Evolutionary conservation across 2,113 vertebrate genomes (phyloP), one percentile per base, ranked within the genome.

Genomic region (Protobothrops flavoviridis): DNA sequence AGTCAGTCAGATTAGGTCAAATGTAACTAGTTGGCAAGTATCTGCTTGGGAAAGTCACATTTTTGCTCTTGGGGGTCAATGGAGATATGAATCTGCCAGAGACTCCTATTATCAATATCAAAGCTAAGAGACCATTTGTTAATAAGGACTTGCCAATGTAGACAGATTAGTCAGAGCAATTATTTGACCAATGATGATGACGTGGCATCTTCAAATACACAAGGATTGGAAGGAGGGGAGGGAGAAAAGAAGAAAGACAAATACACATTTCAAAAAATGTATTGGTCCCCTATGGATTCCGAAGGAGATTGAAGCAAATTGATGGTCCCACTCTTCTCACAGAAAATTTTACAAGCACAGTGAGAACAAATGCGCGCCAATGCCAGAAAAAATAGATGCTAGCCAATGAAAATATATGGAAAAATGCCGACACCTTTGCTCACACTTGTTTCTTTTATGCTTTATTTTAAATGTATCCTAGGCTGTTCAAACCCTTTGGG

Each of bases 11-110:
- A 92, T 85, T 90, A 93, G 94, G 93, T 94, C 56, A 94, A 93
- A 93, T 95, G 93, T 90, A 95, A 95, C 39, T 91, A 87, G 89
- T 87, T 33, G 23, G 86, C 93, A 94, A 93, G 21, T 48, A 45
- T 93, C 93, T 39, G 90, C 33, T 95, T 59, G 91, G 93, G 92
- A 95, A 61, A 81, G 92, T 96, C 92, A 96, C 93, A 90, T 29
- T 21, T 26, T 90, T 39, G 24, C 3, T 11, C 90, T 50, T 11
- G 93, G 87, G 94, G 93, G 85, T 0, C 1, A 33, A 94, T 4
- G 53, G 90, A 91, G 26, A 94, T 96, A 52, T 94, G 92, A 95
- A 91, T 88, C 92, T 94, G 94, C 94, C 95, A 95, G 87, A 56
- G 91, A 91, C 89, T 90, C 95, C 94, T 94, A 94, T 17, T 86